Conservation (phyloP, 1,140 invertebrate species). For the Aradophagus sp. region DNA sequence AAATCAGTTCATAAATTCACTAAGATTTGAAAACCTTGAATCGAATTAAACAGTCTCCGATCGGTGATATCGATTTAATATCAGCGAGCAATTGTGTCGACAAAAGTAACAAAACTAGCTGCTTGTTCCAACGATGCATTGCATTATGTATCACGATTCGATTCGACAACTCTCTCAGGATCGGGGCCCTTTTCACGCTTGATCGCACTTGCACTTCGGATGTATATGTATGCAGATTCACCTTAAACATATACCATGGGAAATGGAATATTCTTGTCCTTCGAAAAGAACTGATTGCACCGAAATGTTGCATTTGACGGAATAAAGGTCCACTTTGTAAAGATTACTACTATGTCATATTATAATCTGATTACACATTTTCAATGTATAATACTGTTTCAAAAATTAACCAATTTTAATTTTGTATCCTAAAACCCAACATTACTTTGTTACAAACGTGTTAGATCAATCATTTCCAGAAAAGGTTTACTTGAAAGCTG, state of each 20-base stretch:
- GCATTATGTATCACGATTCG: constrained; percentile 56
- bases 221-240: constrained; percentile 56
- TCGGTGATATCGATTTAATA: constrained; percentile 46
- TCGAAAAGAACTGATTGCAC: constrained; percentile 50
- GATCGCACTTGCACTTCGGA: constrained; percentile 47
- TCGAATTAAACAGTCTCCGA: constrained; percentile 43
- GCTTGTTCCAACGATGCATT: constrained; percentile 49
- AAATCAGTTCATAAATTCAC: constrained; percentile 46
- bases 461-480: no score
- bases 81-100: constrained; percentile 40
- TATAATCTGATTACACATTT: no score
- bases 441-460: no score
- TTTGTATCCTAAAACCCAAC: no score
- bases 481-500: no score
- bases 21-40: constrained; percentile 48
- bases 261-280: constrained; percentile 57
- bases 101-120: constrained; percentile 50
- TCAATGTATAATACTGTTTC: no score
- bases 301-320: constrained; percentile 38
- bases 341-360: no score
- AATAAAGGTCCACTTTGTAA: constrained; percentile 27
- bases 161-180: constrained; percentile 55
- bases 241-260: constrained; percentile 53
- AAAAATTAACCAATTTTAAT: no score
- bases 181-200: constrained; percentile 51